Evolutionary conservation across 2,797 vertebrate species (phyloP).

Genomic region (Chloroceryle amazona): DNA sequence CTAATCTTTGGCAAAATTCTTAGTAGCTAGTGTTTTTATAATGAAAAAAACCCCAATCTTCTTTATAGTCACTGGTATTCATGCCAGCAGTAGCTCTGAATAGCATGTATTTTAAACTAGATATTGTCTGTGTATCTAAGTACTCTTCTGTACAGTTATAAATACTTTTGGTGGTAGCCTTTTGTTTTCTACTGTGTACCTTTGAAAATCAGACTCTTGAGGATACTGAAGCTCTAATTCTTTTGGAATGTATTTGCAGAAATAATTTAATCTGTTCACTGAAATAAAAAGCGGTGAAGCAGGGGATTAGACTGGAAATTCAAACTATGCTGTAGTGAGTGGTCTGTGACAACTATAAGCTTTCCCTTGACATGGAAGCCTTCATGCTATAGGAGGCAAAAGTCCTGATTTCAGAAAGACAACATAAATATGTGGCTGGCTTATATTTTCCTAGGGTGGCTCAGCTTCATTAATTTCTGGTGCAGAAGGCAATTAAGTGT

Average conservation of each 20-base stretch:
- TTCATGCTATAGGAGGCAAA: not conserved
- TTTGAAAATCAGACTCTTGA: not conserved
- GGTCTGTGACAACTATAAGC: not conserved
- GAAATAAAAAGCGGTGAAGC: not conserved
- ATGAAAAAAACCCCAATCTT: not conserved
- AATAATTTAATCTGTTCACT: not conserved
- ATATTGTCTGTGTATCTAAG: not conserved
- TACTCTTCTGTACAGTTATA: not conserved
- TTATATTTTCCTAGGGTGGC: not conserved
- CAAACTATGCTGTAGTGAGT: not conserved
- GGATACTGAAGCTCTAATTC: not conserved
- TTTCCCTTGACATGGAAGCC: not conserved
- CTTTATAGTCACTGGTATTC: not conserved
- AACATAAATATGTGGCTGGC: not conserved
- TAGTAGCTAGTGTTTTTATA: not conserved
- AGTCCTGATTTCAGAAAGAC: not conserved
- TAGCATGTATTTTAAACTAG: not conserved
- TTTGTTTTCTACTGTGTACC: not conserved
- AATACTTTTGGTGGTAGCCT: not conserved
- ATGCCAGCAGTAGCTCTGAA: not conserved
- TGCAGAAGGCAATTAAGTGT: not conserved
- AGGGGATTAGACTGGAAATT: not conserved
- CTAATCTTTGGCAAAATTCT: not conserved
- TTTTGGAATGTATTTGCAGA: not conserved
- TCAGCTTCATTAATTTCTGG: not conserved